phyloP scores from a whole-genome alignment of 2,888 invertebrate species.

The Agelastica alni region DNA sequence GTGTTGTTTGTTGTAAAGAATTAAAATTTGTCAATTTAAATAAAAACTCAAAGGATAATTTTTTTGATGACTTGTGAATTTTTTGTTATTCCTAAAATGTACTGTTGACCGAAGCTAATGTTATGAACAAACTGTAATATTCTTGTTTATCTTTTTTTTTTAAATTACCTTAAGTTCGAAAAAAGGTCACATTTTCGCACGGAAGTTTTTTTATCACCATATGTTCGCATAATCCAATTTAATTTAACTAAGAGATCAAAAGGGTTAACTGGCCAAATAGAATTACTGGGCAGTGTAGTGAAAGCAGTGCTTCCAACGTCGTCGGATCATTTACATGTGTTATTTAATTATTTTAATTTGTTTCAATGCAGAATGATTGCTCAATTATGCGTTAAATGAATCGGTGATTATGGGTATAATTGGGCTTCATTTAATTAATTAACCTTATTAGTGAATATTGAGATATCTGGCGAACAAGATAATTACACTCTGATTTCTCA shows the following conservation, averaged over 20 bases:
- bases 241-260: background rate
- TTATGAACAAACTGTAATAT: background rate
- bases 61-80: too few relatives aligned
- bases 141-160: background rate
- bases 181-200: background rate
- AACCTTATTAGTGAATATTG: background rate
- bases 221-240: background rate
- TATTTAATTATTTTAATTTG: conserved; percentile 3
- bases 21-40: too few relatives aligned
- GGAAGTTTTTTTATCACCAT: background rate
- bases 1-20: too few relatives aligned
- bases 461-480: background rate
- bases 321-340: conserved; percentile 3
- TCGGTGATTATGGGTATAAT: background rate
- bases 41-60: too few relatives aligned
- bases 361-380: background rate
- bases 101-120: too few relatives aligned
- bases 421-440: background rate
- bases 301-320: background rate
- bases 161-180: background rate
- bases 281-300: background rate
- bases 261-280: conserved; percentile 1
- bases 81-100: too few relatives aligned
- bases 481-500: too few relatives aligned
- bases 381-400: conserved; percentile 4